A percentile compares a stretch with the other conserved stretches of the same genome.
These are phyloP conservation scores for Phyllopteryx taeniolatus DNA, from an alignment of 2,113 vertebrate species.

Conservation along the genomic window DNA sequence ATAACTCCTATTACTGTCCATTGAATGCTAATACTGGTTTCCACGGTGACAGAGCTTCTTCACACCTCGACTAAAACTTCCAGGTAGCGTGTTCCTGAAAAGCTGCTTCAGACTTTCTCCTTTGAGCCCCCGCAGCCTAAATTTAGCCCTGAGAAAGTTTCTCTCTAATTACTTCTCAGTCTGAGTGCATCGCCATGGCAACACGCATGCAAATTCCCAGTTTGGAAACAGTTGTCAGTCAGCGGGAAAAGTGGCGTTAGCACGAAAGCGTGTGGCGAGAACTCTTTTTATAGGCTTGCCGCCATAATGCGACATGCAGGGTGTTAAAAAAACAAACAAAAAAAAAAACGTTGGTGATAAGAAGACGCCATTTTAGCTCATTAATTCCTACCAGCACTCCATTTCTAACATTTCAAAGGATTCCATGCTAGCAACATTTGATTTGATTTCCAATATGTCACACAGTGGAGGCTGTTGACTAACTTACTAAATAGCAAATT, in stretches of 20 bases:
- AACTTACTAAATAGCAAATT: not conserved
- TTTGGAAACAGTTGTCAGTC: not conserved
- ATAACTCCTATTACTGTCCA: not conserved
- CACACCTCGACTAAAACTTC: not conserved
- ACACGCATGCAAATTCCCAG: not conserved
- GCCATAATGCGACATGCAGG: not conserved
- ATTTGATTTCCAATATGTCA: not conserved
- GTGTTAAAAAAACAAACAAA: not conserved
- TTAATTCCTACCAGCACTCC: not conserved
- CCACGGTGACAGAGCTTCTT: not conserved
- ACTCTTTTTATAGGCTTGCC: not conserved
- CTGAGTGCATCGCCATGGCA: not conserved
- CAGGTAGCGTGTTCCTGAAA: not conserved
- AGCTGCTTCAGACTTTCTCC: not conserved
- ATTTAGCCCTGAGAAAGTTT: not conserved
- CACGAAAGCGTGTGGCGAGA: not conserved
- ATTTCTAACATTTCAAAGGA: not conserved
- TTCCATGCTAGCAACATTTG: not conserved
- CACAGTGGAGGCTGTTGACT: not conserved
- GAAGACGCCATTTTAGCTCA: not conserved
- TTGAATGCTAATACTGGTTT: not conserved
- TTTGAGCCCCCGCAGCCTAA: not conserved
- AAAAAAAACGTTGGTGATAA: not conserved
- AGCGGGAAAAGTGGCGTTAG: not conserved
- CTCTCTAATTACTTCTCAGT: not conserved